Base-by-base conservation (phyloP, 1,140 invertebrate species). In the Drosophila simulans region DNA sequence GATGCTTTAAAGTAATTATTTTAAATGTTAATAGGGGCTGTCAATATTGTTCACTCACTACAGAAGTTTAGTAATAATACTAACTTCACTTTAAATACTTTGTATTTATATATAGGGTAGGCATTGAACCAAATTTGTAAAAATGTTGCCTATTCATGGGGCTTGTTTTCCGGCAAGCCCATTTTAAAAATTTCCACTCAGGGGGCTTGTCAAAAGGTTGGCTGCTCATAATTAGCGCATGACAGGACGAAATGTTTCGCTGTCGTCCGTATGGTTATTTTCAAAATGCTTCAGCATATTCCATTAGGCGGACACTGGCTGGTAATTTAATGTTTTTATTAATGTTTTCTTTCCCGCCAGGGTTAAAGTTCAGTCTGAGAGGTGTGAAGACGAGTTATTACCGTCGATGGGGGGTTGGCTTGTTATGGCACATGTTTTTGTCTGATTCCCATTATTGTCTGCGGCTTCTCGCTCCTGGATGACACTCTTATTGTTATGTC, bases 141-240 rank as follows among this genome's bases (percentile, higher is more conserved):
- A 31, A 51, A 51, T n/a, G 31, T 5, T 34, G 13, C 8, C 63
- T n/a, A 45, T 48, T 46, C 22, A 48, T 56, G 27, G 42, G 34
- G 34, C n/a, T 42, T 20, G 22, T 65, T 31, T 17, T 63, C 17
- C 25, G 43, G 25, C 20, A 52, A 39, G 35, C 35, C 13, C 60
- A 22, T 66, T 31, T 15, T 46, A 20, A 13, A 40, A 42, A 35
- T 68, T 56, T 56, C 25, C 42, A 55, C 66, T 56, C 63, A 34
- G n/a, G 42, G 60, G 66, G 66, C 62, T 55, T 42, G 66, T 70
- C 63, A 68, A 70, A 68, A 69, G 49, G 66, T 69, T 49, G 51
- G 45, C 49, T 56, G 66, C 43, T 71, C 65, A 70, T 71, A 71
- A 71, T 71, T 71, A 71, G 68, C 65, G 65, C 68, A 57, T 71